Base-by-base conservation (phyloP, 2,113 vertebrate species). In the Muscicapa adusta region DNA sequence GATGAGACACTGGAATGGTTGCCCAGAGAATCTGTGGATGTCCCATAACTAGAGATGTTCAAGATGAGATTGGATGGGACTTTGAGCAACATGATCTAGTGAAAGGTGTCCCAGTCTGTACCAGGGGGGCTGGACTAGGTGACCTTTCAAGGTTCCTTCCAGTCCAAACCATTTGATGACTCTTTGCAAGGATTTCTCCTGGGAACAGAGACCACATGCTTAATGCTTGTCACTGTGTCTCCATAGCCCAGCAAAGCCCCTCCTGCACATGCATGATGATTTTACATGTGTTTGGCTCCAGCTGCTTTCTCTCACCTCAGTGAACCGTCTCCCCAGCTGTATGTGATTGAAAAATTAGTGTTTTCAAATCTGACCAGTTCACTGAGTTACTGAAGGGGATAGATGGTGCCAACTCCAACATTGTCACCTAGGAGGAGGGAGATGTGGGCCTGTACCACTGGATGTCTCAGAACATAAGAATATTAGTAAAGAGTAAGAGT, bases 231-330 rank as follows among this genome's bases (percentile, higher is more conserved):
- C 50, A 48, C 12, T 7, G 6, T n/a, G 36, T n/a, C 24, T 53
- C 16, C 0, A 0, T 9, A 28, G 16, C 33, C 63, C 38, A 65
- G 22, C 25, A 79, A 53, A 24, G 1, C 6, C 18, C 23, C 8
- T 66, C 54, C 42, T 62, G 65, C n/a, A 26, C 7, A 48, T 5
- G 2, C 23, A 57, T 24, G 61, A 61, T 6, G 6, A 16, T 2
- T 67, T 62, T 47, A 23, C 0, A 0, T 8, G 20, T 26, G 23
- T 48, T 75, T 88, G 63, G 66, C 29, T 73, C 22, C 76, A 86
- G 18, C 58, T 95, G 72, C 58, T 80, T 70, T 42, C 25, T 68
- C 51, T 20, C 28, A 60, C n/a, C 14, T 9, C 2, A 3, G 9
- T 51, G 53, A 88, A 51, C 18, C 38, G 38, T 29, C 22, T 80